Percentiles rank a stretch among this genome's conserved stretches.
phyloP scores from a whole-genome alignment of 2,888 invertebrate genomes.

The Cheilosia grossa region DNA sequence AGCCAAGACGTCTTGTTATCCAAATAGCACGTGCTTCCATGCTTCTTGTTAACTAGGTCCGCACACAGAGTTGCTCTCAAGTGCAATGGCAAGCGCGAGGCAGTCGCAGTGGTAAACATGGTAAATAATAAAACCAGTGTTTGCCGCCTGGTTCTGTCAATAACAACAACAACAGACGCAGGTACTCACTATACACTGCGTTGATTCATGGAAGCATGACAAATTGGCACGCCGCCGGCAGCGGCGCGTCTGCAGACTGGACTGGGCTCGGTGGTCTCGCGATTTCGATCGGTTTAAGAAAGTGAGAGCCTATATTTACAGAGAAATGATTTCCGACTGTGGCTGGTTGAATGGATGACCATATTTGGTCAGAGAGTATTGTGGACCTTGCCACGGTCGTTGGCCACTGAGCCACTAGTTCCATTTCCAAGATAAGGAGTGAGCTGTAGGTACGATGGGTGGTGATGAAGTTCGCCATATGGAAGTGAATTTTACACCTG shows the following conservation, averaged over 20 bases:
- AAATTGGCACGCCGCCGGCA: constrained; percentile 48
- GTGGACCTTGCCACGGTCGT: constrained; percentile 56
- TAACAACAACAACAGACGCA: not conserved
- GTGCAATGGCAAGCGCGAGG: not conserved
- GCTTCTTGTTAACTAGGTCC: constrained; percentile 31
- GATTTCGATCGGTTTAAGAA: constrained; percentile 55
- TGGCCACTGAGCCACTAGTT: constrained; percentile 64
- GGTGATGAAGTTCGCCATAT: not conserved
- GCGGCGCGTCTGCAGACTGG: constrained; percentile 9
- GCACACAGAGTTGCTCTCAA: constrained; percentile 23
- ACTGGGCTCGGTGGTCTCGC: constrained; percentile 21
- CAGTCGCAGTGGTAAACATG: constrained; percentile 2
- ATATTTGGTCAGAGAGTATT: constrained; percentile 61
- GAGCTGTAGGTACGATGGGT: constrained; percentile 5
- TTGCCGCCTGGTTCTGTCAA: constrained; percentile 21
- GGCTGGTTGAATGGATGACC: constrained; percentile 43
- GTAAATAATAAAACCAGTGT: constrained; percentile 31
- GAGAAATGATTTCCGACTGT: constrained; percentile 44
- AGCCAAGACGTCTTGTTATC: constrained; percentile 32
- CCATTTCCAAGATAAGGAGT: constrained; percentile 33
- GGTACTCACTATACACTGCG: not conserved
- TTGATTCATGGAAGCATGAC: constrained; percentile 55
- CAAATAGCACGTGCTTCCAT: constrained; percentile 60
- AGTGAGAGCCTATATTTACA: constrained; percentile 58
- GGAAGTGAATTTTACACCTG: constrained; percentile 10